Evolutionary conservation across 2,113 vertebrate species (phyloP).

Genomic region (Nansenia antarctica): DNA sequence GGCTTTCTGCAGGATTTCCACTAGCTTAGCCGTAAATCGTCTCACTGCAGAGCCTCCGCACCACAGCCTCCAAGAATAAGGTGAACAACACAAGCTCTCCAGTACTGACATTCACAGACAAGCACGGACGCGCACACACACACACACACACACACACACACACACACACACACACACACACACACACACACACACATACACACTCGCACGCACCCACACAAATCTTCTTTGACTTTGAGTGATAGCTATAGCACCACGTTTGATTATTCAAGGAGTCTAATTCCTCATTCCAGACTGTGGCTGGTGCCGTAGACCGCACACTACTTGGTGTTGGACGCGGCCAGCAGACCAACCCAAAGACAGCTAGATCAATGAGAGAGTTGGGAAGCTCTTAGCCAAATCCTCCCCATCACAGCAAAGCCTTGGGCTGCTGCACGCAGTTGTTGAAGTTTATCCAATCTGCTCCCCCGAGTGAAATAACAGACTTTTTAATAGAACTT

Average conservation of each 20-base stretch:
- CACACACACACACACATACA: neutral
- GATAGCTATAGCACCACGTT: constrained; percentile 50
- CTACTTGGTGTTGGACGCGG: too few species aligned
- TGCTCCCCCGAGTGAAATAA: too few species aligned
- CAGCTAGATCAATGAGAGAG: too few species aligned
- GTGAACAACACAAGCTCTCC: neutral
- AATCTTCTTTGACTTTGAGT: constrained; percentile 66
- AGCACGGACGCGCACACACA: neutral
- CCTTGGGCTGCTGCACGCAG: too few species aligned
- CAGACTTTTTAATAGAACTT: too few species aligned
- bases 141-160: constrained; percentile 3
- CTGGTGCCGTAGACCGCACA: too few species aligned
- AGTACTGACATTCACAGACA: neutral
- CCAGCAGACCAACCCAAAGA: too few species aligned
- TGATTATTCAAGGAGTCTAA: constrained; percentile 66
- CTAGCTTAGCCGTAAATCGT: neutral
- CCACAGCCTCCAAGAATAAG: neutral
- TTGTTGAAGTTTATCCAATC: too few species aligned
- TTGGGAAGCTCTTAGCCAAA: too few species aligned
- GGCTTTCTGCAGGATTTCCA: neutral
- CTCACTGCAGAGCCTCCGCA: neutral
- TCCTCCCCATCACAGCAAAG: too few species aligned
- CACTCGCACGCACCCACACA: constrained; percentile 17
- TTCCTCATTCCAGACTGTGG: constrained; percentile 44
- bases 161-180: constrained; percentile 5